phyloP scores from a whole-genome alignment of 2,888 invertebrate genomes.

The Sinhomidia bicolor region DNA sequence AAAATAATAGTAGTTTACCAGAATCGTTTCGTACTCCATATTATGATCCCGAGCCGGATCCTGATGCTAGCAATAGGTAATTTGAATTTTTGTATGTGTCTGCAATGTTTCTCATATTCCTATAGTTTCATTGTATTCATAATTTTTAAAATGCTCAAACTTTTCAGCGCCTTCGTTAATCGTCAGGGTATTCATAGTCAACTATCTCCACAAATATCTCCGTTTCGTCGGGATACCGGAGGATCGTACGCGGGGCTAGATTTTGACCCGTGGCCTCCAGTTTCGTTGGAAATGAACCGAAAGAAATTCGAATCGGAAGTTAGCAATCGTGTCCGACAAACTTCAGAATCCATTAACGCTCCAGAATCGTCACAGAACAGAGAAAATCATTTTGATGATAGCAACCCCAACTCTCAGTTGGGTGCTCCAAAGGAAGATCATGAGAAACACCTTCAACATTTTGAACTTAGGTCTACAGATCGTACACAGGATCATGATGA shows the following conservation, averaged over 20 bases:
- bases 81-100: too few species aligned
- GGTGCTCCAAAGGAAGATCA: conserved; percentile 36
- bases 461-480: neutral
- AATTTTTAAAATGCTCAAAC: neutral
- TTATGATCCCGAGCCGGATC: conserved; percentile 63
- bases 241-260: conserved; percentile 19
- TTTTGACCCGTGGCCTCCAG: conserved; percentile 36
- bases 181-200: conserved; percentile 25
- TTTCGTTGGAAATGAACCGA: neutral
- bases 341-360: neutral
- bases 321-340: neutral
- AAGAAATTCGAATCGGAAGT: conserved; percentile 36
- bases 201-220: conserved; percentile 43
- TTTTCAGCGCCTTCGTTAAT: neutral
- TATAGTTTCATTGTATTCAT: too few species aligned
- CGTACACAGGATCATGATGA: conserved; percentile 38
- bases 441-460: conserved; percentile 48
- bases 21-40: conserved; percentile 47
- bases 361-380: neutral
- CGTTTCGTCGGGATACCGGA: conserved; percentile 44
- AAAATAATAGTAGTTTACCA: conserved; percentile 25
- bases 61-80: conserved; percentile 58
- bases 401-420: conserved; percentile 40
- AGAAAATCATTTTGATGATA: conserved; percentile 42
- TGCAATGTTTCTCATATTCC: too few species aligned